Evolutionary conservation across 1,140 invertebrate species (phyloP).

Genomic region (Zelostemma sp.): DNA sequence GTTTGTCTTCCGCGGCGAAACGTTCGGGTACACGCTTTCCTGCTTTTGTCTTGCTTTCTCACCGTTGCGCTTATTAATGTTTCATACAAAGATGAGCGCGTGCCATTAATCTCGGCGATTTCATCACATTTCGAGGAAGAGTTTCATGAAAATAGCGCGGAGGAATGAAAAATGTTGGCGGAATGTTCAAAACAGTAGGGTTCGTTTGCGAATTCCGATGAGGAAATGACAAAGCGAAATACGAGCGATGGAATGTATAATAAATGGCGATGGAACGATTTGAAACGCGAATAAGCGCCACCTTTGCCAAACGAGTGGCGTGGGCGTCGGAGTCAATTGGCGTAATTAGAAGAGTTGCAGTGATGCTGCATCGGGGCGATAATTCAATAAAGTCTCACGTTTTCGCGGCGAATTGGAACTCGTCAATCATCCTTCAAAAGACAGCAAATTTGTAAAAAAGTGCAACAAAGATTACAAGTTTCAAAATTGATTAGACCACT

Average conservation of each 20-base stretch:
- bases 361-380: slow-evolving; percentile 44
- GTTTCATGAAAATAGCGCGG: background rate
- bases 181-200: background rate
- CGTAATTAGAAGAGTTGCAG: slow-evolving; percentile 59
- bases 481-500: background rate
- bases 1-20: background rate
- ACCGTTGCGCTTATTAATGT: background rate
- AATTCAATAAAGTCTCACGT: slow-evolving; percentile 58
- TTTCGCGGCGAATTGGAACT: no score
- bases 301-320: slow-evolving; percentile 34
- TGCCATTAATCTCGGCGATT: background rate
- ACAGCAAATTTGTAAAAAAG: background rate
- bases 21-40: background rate
- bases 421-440: background rate
- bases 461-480: no score
- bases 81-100: slow-evolving; percentile 1
- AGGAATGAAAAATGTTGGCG: background rate
- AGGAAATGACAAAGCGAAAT: background rate
- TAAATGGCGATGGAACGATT: slow-evolving; percentile 30
- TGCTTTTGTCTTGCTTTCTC: slow-evolving; percentile 1
- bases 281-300: slow-evolving; percentile 54
- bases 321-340: slow-evolving; percentile 60
- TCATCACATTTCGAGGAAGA: background rate
- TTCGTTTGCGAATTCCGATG: background rate
- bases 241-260: background rate